These are phyloP conservation scores for Epirrita christyi DNA, from an alignment of 2,888 invertebrate species.

Conservation along the genomic window DNA sequence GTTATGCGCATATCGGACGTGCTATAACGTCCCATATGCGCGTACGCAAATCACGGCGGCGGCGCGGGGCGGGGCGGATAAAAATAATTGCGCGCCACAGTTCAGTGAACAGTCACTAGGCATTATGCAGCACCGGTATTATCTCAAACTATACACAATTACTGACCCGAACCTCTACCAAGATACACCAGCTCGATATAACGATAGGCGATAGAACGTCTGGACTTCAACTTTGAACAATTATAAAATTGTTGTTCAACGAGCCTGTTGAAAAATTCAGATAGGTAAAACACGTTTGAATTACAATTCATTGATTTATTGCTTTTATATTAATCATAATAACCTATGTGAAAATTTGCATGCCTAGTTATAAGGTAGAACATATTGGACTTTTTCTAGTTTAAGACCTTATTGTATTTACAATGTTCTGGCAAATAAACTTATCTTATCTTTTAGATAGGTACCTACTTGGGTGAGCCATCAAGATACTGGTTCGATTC, in stretches of 20 bases:
- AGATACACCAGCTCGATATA: background rate
- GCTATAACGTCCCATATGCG: constrained; percentile 43
- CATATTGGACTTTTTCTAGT: too few species aligned
- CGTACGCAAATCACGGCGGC: constrained; percentile 70
- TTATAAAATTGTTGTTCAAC: too few species aligned
- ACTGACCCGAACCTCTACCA: constrained; percentile 55
- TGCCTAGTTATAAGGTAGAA: too few species aligned
- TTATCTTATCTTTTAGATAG: too few species aligned
- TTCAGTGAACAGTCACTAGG: constrained; percentile 4
- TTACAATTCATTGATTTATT: too few species aligned
- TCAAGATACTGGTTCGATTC: background rate
- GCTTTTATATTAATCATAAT: too few species aligned
- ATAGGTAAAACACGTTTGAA: too few species aligned
- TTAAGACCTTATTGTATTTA: too few species aligned
- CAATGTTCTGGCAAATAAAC: too few species aligned
- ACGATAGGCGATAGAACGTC: background rate
- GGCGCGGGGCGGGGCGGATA: constrained; percentile 49
- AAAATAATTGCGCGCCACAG: constrained; percentile 65
- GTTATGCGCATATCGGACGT: background rate
- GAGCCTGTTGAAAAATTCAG: too few species aligned
- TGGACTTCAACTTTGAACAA: background rate
- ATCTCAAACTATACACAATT: constrained; percentile 75
- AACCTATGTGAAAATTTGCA: too few species aligned
- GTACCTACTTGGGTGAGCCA: too few species aligned
- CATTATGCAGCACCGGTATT: constrained; percentile 50